Conservation (phyloP, 1,140 invertebrate genomes). For the Acarapis woodi region DNA sequence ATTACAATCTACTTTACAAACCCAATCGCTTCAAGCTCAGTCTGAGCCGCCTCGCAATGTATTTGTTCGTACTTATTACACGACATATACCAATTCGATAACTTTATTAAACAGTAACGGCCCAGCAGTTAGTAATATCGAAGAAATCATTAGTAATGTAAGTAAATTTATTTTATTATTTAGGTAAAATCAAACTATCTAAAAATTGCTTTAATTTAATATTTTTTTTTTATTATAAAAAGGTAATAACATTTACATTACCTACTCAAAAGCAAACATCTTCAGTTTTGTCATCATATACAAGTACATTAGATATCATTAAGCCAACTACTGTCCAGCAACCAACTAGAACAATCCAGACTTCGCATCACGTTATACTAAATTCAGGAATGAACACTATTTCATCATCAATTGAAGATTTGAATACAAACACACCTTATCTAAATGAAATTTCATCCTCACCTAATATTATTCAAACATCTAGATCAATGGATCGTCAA, state of each 20-base stretch:
- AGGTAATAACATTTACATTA: conserved; percentile 9
- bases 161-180: conserved; percentile 8
- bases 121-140: conserved; percentile 42
- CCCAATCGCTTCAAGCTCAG: no score
- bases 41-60: not conserved
- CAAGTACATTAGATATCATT: not conserved
- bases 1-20: no score
- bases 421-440: conserved; percentile 12
- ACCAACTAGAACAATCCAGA: conserved; percentile 11
- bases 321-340: conserved; percentile 5
- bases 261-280: not conserved
- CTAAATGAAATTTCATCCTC: conserved; percentile 2
- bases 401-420: conserved; percentile 13
- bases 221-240: no score
- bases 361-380: conserved; percentile 13
- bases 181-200: not conserved
- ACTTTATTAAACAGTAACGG: conserved; percentile 45
- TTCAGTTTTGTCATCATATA: not conserved
- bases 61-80: conserved; percentile 10
- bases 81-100: conserved; percentile 36
- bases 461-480: not conserved
- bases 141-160: conserved; percentile 27
- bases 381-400: conserved; percentile 12
- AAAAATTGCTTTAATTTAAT: not conserved
- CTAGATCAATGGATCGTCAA: not conserved